phyloP scores from a whole-genome alignment of 1,140 invertebrate genomes.

The Bombus waltoni region DNA sequence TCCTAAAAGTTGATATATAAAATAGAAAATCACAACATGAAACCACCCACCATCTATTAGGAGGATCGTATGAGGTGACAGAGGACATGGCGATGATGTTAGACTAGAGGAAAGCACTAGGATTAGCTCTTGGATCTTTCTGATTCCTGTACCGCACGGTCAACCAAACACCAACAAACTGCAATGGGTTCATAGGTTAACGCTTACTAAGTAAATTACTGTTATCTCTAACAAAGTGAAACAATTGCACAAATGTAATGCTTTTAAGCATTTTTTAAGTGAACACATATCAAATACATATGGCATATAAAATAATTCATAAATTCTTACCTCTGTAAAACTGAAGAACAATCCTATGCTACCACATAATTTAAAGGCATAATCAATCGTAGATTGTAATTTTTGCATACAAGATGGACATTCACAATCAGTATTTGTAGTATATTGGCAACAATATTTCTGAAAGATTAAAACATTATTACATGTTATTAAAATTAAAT shows the following conservation, averaged over 20 bases:
- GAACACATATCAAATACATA: neutral
- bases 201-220: constrained; percentile 38
- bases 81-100: constrained; percentile 81
- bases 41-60: constrained; percentile 82
- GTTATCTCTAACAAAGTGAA: constrained; percentile 8
- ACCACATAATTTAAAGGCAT: constrained; percentile 95
- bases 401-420: constrained; percentile 90
- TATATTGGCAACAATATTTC: constrained; percentile 79
- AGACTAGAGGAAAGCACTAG: constrained; percentile 97
- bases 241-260: constrained; percentile 36
- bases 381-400: constrained; percentile 90
- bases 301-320: neutral
- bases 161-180: constrained; percentile 99
- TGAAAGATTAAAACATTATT: constrained; percentile 68
- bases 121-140: constrained; percentile 97
- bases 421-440: constrained; percentile 78
- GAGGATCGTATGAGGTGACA: constrained; percentile 78
- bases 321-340: constrained; percentile 94
- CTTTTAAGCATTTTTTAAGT: constrained; percentile 31
- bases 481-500: too few relatives aligned
- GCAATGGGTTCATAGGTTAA: constrained; percentile 82
- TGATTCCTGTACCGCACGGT: constrained; percentile 98
- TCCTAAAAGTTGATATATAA: constrained; percentile 12
- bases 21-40: constrained; percentile 65
- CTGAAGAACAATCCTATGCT: constrained; percentile 98